These are phyloP conservation scores for Hylomyscus alleni DNA, from an alignment of 2,797 vertebrate species.

Conservation along the genomic window DNA sequence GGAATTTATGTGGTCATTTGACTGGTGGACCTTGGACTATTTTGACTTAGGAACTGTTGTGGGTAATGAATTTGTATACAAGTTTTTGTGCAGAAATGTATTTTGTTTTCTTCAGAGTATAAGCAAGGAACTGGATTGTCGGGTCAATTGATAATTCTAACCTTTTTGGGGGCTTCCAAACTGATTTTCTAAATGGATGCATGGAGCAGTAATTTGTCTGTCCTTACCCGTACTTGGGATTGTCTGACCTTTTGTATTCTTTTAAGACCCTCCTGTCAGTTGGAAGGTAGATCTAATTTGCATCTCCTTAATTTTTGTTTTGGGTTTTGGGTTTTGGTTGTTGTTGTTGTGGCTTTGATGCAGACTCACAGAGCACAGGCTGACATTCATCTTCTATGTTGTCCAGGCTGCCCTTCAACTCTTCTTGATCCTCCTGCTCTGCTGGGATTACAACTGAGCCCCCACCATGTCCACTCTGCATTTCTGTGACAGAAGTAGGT, in stretches of 20 bases:
- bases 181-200: not conserved
- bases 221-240: not conserved
- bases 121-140: not conserved
- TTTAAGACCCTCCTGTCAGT: not conserved
- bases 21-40: not conserved
- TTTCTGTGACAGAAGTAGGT: not conserved
- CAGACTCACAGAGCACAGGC: not conserved
- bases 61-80: not conserved
- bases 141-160: not conserved
- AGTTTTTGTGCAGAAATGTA: not conserved
- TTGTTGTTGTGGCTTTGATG: not conserved
- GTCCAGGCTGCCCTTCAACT: not conserved
- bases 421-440: not conserved
- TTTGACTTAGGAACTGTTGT: not conserved
- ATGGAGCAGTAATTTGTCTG: not conserved
- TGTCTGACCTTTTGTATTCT: not conserved
- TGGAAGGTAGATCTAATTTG: constrained; percentile 5
- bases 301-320: constrained; percentile 7
- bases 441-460: not conserved
- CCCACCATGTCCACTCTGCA: too few species aligned
- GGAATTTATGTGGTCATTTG: not conserved
- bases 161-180: not conserved
- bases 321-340: not conserved
- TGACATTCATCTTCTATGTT: not conserved
- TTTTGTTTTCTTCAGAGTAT: constrained; percentile 4